Evolutionary conservation across 2,888 invertebrate species (phyloP), one percentile per base, ranked within the genome.

Genomic region (Cantharis rufa): DNA sequence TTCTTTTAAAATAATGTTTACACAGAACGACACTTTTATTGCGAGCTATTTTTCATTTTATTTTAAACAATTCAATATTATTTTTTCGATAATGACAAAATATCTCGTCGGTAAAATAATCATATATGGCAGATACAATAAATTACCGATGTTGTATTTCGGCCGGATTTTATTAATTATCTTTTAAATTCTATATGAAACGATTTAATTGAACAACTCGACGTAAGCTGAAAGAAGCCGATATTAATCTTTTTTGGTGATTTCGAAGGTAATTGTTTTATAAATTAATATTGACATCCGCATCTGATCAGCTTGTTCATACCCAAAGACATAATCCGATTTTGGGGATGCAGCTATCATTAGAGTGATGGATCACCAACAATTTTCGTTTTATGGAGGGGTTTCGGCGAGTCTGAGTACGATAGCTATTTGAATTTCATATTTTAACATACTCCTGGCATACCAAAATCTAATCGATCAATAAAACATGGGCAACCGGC

Each of bases 331-430:
- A 75, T 71, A 71, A 71, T 75, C 66, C 66, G 75, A 75, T 75
- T 75, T 75, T 71, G 71, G 75, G 75, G 70, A 70, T 71, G 75
- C 75, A 75, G 75, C 70, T 71, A 75, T 75, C 75, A 75, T 71
- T 71, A 75, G 71, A 75, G 71, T 75, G 75, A 75, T 75, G 75
- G 75, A 75, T 75, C 75, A 75, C 75, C 71, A 70, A 64, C 75
- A 75, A 75, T 75, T 70, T 75, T 71, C 71, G 71, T 75, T 71
- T 75, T 71, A 74, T 74, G 62, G 48, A 48, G 75, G 75, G 71
- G 32, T 64, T 71, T 75, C 70, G 48, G 75, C 75, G 71, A 71
- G 66, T 71, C 71, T 64, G 68, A 15, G 48, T 69, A 69, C 32
- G 16, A 70, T 18, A 48, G 71, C 27, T 62, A 75, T 75, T 75